Evolutionary conservation across 2,888 invertebrate genomes (phyloP), one percentile per base, ranked within the genome.

Genomic region (Spisula subtruncata): DNA sequence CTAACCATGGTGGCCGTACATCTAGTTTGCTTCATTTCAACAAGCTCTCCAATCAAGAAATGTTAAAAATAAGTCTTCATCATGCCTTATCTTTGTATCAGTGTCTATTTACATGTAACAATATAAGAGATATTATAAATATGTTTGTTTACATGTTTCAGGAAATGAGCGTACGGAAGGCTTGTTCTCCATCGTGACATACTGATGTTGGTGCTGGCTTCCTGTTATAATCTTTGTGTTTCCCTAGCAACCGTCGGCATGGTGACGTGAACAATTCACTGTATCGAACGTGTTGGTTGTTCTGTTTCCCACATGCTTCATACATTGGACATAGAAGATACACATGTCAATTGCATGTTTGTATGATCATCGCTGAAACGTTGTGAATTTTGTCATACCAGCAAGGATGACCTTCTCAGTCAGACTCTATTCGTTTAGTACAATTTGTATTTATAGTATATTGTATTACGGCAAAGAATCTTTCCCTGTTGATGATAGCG

Each of bases 111-210:
- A 60, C n/a, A 25, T 60, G 51, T 51, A 8, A 51, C n/a, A 25
- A 71, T 32, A 71, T 71, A 35, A 75, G n/a, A 20, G 14, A 32
- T 16, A 66, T 10, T 25, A 51, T 81, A 66, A 81, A 60, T 81
- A 80, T 87, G 29, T 75, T 35, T 75, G 25, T 75, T 75, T 32
- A 18, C 85, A 75, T 83, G 51, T 94, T 93, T 32, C 93, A 96
- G 96, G 95, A 95, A 87, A 94, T 95, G 95, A 95, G 95, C 91
- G 95, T 96, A 16, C 88, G 95, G 84, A 95, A 95, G 90, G 95
- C 95, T 8, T 95, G 95, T 93, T 90, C 92, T 10, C 92, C 94
- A 29, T 84, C 92, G 16, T 87, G 80, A 88, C 83, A 51, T 16
- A 32, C 46, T 32, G 41, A 41, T 41, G 41, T 8, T 41, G 32